Percentiles rank a stretch among this genome's conserved stretches.
Evolutionary conservation across 2,797 vertebrate species (phyloP).

Genomic region (Hippopotamyrus pictus): DNA sequence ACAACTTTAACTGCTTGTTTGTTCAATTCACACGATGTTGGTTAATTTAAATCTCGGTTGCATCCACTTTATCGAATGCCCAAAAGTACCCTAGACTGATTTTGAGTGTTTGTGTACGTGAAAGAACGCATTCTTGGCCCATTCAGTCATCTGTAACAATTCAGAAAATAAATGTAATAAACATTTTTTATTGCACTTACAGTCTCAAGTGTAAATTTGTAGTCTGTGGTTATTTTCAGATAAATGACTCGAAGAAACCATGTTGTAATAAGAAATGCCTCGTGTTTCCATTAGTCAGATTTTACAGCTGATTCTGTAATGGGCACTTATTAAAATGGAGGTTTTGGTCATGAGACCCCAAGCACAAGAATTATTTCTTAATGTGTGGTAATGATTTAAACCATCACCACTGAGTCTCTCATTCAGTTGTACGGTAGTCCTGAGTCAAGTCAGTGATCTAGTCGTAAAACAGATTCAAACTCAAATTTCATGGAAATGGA

Average conservation of each 20-base stretch:
- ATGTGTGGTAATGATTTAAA: neutral
- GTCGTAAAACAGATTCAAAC: neutral
- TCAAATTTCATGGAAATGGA: neutral
- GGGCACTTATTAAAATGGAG: neutral
- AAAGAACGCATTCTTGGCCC: neutral
- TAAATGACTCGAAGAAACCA: neutral
- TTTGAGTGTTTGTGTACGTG: conserved; percentile 8
- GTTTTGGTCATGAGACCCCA: neutral
- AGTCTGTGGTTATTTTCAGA: neutral
- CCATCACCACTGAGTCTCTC: neutral
- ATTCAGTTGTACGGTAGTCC: neutral
- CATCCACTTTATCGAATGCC: neutral
- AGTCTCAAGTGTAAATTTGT: neutral
- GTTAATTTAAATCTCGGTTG: neutral
- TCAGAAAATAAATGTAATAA: conserved; percentile 8
- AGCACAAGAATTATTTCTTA: neutral
- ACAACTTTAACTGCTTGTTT: neutral
- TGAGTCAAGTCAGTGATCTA: neutral
- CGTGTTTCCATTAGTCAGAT: neutral
- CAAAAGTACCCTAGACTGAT: neutral
- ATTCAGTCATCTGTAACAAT: neutral
- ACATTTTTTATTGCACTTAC: neutral
- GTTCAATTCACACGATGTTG: neutral
- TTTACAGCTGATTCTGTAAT: neutral
- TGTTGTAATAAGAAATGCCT: neutral